These are phyloP conservation scores for Caerostris extrusa DNA, from an alignment of 1,140 invertebrate genomes.

Conservation along the genomic window DNA sequence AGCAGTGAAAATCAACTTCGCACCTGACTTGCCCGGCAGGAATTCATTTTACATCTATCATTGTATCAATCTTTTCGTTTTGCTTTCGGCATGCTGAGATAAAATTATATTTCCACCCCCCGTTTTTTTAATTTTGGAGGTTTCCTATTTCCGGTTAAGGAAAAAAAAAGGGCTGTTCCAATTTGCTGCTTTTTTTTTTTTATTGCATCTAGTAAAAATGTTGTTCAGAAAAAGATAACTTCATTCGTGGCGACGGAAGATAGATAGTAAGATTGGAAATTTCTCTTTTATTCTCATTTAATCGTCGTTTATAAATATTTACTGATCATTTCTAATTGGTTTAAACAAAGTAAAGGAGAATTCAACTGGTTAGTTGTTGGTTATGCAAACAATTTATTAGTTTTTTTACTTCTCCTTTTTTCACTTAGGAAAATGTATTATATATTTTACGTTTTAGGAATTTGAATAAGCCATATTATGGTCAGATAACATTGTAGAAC, in stretches of 20 bases:
- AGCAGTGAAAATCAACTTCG: slow-evolving; percentile 18
- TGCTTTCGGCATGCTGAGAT: background rate
- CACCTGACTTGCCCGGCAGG: background rate
- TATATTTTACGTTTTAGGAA: too few species aligned
- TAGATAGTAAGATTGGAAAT: background rate
- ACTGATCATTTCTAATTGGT: too few species aligned
- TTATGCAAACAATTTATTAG: too few species aligned
- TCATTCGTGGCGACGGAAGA: too few species aligned
- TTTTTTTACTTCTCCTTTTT: too few species aligned
- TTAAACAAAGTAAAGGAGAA: too few species aligned
- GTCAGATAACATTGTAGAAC: too few species aligned
- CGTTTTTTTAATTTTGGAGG: background rate
- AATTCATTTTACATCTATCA: slow-evolving; percentile 26
- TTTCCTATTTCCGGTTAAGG: background rate
- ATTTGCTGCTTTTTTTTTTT: background rate
- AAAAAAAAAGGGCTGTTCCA: background rate
- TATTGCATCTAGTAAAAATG: background rate
- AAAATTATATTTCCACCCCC: background rate
- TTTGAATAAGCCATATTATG: too few species aligned
- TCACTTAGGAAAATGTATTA: too few species aligned
- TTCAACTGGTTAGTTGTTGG: too few species aligned
- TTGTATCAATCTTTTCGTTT: slow-evolving; percentile 12
- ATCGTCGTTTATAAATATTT: too few species aligned
- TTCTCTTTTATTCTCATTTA: too few species aligned
- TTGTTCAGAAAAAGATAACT: background rate